A percentile compares a stretch with the other conserved stretches of the same genome.
These are phyloP conservation scores for Leptogaster cylindrica DNA, from an alignment of 2,888 invertebrate genomes.

Conservation along the genomic window DNA sequence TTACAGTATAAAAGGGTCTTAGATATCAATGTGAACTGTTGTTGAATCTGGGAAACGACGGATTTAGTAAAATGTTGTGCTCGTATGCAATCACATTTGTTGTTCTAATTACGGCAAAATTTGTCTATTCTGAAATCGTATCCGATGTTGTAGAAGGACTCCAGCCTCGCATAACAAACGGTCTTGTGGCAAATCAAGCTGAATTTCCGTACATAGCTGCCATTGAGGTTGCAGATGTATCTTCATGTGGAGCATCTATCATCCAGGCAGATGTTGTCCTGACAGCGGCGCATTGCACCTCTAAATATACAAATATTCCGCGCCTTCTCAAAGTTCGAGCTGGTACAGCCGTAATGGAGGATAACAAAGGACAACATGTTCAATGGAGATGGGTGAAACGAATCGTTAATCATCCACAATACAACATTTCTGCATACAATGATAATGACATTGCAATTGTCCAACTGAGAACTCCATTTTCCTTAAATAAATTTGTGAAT, in stretches of 20 bases:
- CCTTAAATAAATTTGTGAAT: neutral
- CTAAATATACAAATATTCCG: neutral
- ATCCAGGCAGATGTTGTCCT: neutral
- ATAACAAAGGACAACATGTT: neutral
- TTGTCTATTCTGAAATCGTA: too few species aligned
- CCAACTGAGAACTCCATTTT: slow-evolving; percentile 4
- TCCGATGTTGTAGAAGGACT: too few species aligned
- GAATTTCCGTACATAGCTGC: slow-evolving; percentile 22
- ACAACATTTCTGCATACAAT: slow-evolving; percentile 7
- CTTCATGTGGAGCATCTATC: slow-evolving; percentile 22
- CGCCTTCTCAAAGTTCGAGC: slow-evolving; percentile 9
- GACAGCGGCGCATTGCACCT: slow-evolving; percentile 25
- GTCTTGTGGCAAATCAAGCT: neutral
- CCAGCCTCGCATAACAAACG: slow-evolving; percentile 2
- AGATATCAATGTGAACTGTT: too few species aligned
- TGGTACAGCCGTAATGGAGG: neutral
- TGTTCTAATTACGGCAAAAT: too few species aligned
- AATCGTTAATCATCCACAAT: slow-evolving; percentile 13
- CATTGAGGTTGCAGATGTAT: neutral
- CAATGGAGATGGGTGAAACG: neutral
- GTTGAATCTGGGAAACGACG: too few species aligned
- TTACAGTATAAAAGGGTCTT: too few species aligned
- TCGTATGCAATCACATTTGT: too few species aligned
- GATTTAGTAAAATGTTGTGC: too few species aligned
- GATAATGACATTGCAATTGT: slow-evolving; percentile 19